phyloP scores from a whole-genome alignment of 1,140 invertebrate species.

The Copidosoma floridanum region DNA sequence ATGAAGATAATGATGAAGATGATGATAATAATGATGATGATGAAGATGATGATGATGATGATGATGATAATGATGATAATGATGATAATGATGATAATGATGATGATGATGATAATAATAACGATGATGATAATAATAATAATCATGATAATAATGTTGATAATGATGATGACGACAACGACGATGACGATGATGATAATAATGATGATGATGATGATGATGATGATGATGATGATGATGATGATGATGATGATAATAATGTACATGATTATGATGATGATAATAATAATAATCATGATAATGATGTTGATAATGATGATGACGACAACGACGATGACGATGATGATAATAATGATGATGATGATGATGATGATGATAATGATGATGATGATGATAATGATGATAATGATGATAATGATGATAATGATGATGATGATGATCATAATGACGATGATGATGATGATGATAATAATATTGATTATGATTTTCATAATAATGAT shows the following conservation, averaged over 20 bases:
- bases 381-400: neutral
- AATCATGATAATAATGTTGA: too few relatives aligned
- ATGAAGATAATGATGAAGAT: too few relatives aligned
- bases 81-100: neutral
- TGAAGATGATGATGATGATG: neutral
- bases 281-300: too few relatives aligned
- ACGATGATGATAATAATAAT: too few relatives aligned
- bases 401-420: neutral
- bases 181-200: neutral
- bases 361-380: neutral
- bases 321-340: neutral
- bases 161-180: too few relatives aligned
- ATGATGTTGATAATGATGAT: too few relatives aligned
- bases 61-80: neutral
- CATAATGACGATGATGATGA: neutral
- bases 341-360: neutral
- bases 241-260: neutral
- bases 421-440: neutral
- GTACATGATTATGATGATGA: too few relatives aligned
- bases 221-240: neutral
- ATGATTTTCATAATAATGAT: too few relatives aligned
- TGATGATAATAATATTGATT: too few relatives aligned
- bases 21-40: neutral
- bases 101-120: neutral
- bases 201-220: neutral